phyloP scores from a whole-genome alignment of 1,140 invertebrate genomes.

The Scaptomyza montana region DNA sequence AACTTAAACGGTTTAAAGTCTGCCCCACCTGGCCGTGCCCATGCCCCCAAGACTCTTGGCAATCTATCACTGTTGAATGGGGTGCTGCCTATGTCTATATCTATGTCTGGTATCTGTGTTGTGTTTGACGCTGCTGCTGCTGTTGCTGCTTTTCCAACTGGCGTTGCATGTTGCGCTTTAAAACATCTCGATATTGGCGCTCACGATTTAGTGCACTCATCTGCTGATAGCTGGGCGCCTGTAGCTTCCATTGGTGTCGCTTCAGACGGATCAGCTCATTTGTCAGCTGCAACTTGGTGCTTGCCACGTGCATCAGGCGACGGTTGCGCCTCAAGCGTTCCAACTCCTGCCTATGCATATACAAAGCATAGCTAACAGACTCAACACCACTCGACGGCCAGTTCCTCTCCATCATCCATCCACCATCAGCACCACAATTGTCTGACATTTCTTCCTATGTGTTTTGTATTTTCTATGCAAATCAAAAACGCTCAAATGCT shows the following conservation, averaged over 20 bases:
- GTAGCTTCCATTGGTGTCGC: constrained; percentile 47
- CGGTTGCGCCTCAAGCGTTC: constrained; percentile 48
- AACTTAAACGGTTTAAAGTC: constrained; percentile 7
- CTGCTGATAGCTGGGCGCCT: constrained; percentile 43
- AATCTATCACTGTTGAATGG: constrained; percentile 3
- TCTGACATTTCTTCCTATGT: constrained; percentile 1
- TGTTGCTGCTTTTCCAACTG: constrained; percentile 47
- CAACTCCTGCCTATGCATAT: constrained; percentile 57
- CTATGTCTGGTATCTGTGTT: constrained; percentile 1
- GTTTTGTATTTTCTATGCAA: constrained; percentile 18
- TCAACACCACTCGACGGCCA: not conserved
- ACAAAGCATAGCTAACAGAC: constrained; percentile 62
- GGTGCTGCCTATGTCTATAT: constrained; percentile 14
- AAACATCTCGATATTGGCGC: constrained; percentile 50
- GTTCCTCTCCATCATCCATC: not conserved
- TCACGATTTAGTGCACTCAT: constrained; percentile 50
- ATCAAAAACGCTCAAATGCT: constrained; percentile 32
- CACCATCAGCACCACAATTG: not conserved
- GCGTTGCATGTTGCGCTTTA: constrained; percentile 49
- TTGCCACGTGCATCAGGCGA: constrained; percentile 52
- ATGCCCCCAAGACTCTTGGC: not conserved
- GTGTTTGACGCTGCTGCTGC: not conserved
- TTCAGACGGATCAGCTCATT: constrained; percentile 58
- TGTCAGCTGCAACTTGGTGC: constrained; percentile 65
- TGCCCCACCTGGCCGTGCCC: not conserved